Percentiles rank a stretch among this genome's conserved stretches.
Conservation (phyloP, 1,140 invertebrate genomes). For the Euwallacea similis region DNA sequence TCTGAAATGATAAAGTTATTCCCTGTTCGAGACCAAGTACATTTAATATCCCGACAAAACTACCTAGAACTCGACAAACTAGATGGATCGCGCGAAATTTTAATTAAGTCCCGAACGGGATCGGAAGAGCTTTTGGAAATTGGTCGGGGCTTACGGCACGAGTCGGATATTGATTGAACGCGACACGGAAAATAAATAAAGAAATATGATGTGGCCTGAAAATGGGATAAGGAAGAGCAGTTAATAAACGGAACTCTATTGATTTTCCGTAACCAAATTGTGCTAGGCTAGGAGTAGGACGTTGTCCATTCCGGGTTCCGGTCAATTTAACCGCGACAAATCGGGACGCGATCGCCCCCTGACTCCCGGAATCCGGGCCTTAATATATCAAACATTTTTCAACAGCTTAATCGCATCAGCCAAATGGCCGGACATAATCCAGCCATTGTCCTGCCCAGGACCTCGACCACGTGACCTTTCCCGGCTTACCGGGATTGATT, state of each 20-base stretch:
- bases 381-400: constrained; percentile 38
- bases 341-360: constrained; percentile 14
- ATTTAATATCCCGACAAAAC: neutral
- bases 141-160: constrained; percentile 26
- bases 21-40: too few relatives aligned
- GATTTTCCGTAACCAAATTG: too few relatives aligned
- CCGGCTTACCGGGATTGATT: constrained; percentile 24
- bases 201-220: constrained; percentile 25
- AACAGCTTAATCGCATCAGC: constrained; percentile 33
- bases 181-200: constrained; percentile 32
- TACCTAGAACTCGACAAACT: constrained; percentile 3
- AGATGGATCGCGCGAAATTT: constrained; percentile 19
- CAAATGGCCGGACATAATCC: constrained; percentile 35
- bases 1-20: too few relatives aligned
- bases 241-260: neutral
- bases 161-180: constrained; percentile 28
- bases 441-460: constrained; percentile 13
- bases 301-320: constrained; percentile 4
- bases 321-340: constrained; percentile 32
- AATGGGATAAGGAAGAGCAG: constrained; percentile 17
- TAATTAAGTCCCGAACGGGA: constrained; percentile 19
- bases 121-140: constrained; percentile 24
- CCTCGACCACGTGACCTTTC: constrained; percentile 20
- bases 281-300: too few relatives aligned
- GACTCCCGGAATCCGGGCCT: constrained; percentile 17